Evolutionary conservation across 2,888 invertebrate species (phyloP), one percentile per base, ranked within the genome.

Genomic region (Scelioninae gen. 1): DNA sequence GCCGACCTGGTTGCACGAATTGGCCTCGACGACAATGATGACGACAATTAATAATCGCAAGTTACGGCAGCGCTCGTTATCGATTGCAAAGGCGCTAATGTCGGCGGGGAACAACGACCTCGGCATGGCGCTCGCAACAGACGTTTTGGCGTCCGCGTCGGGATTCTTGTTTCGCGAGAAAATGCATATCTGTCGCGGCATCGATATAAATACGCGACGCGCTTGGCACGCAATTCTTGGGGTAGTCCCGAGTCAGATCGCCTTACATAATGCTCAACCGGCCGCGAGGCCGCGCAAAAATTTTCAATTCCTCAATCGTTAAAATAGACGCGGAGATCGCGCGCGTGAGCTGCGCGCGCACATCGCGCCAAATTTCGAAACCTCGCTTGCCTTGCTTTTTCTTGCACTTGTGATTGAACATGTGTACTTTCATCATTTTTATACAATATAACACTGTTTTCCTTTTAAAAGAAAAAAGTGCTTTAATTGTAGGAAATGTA

Each of bases 181-280:
- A 83, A 79, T 83, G 71, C 83, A 79, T 74, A 74, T 80, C 68
- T 68, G 80, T 68, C 80, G 80, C 80, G 80, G 80, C 68, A 77
- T 77, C 83, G 76, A 69, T 81, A 81, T 77, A 83, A 80, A 83
- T 77, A 81, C 71, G 80, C 74, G 72, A 62, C 77, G 81, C 74
- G 65, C 77, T 81, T 77, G 83, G 80, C 83, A 83, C 77, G 77
- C 72, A 74, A 83, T 74, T 68, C 80, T 77, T 77, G 83, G 77
- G 83, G 80, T 81, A 81, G 81, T 84, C 81, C 84, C 72, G 80
- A 53, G 49, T 45, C 43, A 9, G 60, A 2, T 31, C 45, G n/a
- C 45, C 80, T 83, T 83, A 77, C 72, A 77, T 77, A 83, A 83
- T 65, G 65, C 71, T 55, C 66, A 40, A 23, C 53, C 58, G 66